Conservation (phyloP, 2,797 vertebrate genomes). For the Enteromius viviparus region DNA sequence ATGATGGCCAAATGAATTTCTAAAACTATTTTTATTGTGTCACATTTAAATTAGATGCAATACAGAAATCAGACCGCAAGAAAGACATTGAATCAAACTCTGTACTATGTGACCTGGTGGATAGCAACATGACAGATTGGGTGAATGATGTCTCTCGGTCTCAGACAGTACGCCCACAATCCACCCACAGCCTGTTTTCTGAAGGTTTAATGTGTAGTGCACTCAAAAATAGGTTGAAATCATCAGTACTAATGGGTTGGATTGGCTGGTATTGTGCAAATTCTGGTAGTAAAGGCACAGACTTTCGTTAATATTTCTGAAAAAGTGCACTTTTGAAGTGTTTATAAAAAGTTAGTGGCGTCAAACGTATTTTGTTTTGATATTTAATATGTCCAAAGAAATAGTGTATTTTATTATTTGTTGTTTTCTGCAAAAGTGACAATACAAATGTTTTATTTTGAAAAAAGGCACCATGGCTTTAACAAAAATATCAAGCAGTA, state of each 20-base stretch:
- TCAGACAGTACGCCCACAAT: background rate
- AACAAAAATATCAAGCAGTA: background rate
- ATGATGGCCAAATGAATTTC: conserved; percentile 44
- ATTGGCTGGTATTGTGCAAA: background rate
- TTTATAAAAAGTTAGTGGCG: background rate
- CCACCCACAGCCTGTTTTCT: background rate
- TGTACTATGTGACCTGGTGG: background rate
- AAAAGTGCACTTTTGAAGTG: background rate
- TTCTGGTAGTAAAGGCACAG: background rate
- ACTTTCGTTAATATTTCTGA: background rate
- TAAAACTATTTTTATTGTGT: conserved; percentile 40
- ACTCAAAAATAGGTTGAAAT: background rate
- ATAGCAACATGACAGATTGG: background rate
- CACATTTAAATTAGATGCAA: conserved; percentile 47
- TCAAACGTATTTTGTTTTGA: background rate
- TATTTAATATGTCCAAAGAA: background rate
- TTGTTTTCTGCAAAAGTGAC: background rate
- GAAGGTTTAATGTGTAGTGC: background rate
- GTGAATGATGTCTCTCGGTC: background rate
- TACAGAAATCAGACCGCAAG: conserved; percentile 32
- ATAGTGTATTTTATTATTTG: background rate
- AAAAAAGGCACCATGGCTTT: background rate
- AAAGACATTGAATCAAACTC: conserved; percentile 14
- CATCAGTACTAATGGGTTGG: background rate
- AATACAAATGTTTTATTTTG: background rate